Evolutionary conservation across 2,888 invertebrate genomes (phyloP).

Genomic region (Morinoia aosen): DNA sequence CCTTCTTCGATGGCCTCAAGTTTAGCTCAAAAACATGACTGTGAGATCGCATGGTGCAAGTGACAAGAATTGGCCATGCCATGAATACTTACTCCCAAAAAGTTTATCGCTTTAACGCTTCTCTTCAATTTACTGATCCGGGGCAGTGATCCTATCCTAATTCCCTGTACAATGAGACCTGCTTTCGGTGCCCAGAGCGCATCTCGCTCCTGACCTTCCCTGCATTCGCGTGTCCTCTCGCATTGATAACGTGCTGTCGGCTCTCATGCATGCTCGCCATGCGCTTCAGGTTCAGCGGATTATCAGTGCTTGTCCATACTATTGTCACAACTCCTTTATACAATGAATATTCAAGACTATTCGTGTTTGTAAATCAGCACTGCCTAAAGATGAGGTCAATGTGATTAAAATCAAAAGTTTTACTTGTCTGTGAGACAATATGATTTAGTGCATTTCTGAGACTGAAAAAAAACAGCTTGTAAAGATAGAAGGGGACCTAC

Average conservation of each 20-base stretch:
- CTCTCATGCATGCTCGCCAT: neutral
- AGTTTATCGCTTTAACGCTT: slow-evolving; percentile 15
- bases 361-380: neutral
- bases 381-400: neutral
- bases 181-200: neutral
- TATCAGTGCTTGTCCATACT: neutral
- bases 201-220: neutral
- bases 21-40: neutral
- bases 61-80: neutral
- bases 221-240: neutral
- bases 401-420: neutral
- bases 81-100: neutral
- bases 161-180: neutral
- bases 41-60: neutral
- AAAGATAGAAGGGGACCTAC: neutral
- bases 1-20: neutral
- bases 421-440: neutral
- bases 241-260: too few species aligned
- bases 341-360: neutral
- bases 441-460: neutral
- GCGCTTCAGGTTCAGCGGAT: neutral
- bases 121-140: neutral
- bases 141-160: neutral
- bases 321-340: neutral
- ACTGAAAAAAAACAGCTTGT: neutral